These are phyloP conservation scores for Eupristina koningsbergeri DNA, from an alignment of 1,140 invertebrate genomes.

Conservation along the genomic window DNA sequence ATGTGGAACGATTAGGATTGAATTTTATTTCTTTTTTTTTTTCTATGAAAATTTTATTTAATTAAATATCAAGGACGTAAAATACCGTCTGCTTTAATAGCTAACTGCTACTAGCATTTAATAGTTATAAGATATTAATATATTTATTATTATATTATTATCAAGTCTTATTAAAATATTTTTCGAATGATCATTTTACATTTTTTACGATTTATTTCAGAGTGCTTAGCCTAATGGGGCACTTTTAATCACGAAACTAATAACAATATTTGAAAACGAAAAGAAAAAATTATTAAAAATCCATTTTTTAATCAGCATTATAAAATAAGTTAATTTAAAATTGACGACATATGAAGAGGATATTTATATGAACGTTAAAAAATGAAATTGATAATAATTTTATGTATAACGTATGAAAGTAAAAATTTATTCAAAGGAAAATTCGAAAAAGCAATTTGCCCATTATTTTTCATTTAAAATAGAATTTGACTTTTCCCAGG, in stretches of 20 bases:
- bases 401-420: not conserved
- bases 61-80: not conserved
- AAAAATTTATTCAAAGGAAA: not conserved
- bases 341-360: not conserved
- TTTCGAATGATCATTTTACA: no score
- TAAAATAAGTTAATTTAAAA: not conserved
- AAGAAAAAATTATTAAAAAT: no score
- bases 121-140: no score
- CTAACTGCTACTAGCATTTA: not conserved
- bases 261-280: not conserved
- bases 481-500: not conserved
- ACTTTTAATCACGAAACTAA: not conserved
- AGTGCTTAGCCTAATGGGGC: not conserved
- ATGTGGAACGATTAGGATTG: not conserved
- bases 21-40: not conserved
- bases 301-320: not conserved
- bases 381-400: not conserved
- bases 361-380: not conserved
- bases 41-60: not conserved
- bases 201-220: no score
- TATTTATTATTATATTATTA: not conserved
- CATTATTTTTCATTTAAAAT: not conserved
- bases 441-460: no score
- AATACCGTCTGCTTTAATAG: not conserved
- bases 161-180: not conserved